Evolutionary conservation across 2,797 vertebrate genomes (phyloP), one percentile per base, ranked within the genome.

Genomic region (Podarcis siculus): DNA sequence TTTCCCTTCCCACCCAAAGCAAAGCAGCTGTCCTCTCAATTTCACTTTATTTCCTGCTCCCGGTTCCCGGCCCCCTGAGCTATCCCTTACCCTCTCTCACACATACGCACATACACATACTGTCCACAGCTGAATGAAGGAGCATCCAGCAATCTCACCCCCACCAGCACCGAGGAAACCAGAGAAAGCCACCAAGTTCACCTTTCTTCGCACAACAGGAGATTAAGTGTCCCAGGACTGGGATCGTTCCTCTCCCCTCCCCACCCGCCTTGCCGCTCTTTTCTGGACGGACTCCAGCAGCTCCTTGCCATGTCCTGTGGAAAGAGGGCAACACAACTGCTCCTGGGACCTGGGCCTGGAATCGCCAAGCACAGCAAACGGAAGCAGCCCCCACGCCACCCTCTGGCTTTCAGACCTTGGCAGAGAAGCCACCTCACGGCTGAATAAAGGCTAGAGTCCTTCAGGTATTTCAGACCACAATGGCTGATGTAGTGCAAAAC

Each of bases 11-110:
- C 9, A 12, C 10, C 39, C 30, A 45, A 55, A 7, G 71, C 37
- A 17, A 17, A 21, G 13, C 17, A 7, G 4, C 61, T 5, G 61
- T 9, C 15, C 4, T 8, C 3, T 71, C 23, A 37, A 25, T 30
- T 58, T 13, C 86, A 10, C 37, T 30, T 23, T 1, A 3, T 45
- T 87, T 23, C 80, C 86, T 55, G 71, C 39, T 82, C 42, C 79
- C 39, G 75, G 5, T 84, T 86, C 86, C 92, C 89, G 78, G 42
- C 79, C 81, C 79, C 7, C 2, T 49, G 12, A 37, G 49, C 71
- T n/a, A 64, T 73, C 69, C 3, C 45, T 49, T 8, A 0, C 5
- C 21, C 13, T 37, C 35, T 19, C 25, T 27, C 45, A 13, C 45
- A 49, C 45, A 49, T 3, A 49, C 49, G 13, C 49, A 49, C 45